Percentiles rank a stretch among this genome's conserved stretches.
phyloP scores from a whole-genome alignment of 2,797 vertebrate species.

The Chaetophractus vellerosus region DNA sequence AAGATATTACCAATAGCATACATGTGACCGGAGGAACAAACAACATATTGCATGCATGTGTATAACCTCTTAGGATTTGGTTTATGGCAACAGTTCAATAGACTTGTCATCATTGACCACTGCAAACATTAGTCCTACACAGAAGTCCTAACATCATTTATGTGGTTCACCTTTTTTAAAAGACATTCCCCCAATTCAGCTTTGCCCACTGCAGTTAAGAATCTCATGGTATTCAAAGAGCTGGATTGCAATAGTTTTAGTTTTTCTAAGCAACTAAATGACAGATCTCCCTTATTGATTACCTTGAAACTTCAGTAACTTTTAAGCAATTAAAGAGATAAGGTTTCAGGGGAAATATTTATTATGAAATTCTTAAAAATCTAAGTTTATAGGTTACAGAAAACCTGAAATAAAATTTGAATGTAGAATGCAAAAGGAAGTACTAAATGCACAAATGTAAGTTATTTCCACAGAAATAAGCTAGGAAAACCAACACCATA shows the following conservation, averaged over 20 bases:
- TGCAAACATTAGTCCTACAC: background rate
- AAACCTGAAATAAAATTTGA: conserved; percentile 3
- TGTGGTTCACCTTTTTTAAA: background rate
- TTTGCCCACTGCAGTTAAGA: background rate
- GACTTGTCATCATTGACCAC: background rate
- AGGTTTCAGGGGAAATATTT: background rate
- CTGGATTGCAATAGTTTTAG: background rate
- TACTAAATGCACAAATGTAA: background rate
- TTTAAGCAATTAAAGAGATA: conserved; percentile 16
- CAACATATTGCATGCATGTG: background rate
- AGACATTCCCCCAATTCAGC: background rate
- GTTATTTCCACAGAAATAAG: background rate
- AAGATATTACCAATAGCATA: background rate
- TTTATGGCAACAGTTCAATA: background rate
- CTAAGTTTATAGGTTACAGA: background rate
- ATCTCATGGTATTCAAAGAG: background rate
- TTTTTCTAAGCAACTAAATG: conserved; percentile 4
- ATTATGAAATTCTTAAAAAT: conserved; percentile 14
- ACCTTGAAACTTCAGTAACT: conserved; percentile 40
- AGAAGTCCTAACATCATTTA: background rate
- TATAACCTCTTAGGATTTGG: background rate
- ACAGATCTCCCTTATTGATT: background rate
- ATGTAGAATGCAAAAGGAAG: background rate
- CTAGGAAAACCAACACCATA: background rate
- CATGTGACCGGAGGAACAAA: background rate